Percentiles rank a stretch among this genome's conserved stretches.
phyloP scores from a whole-genome alignment of 2,113 vertebrate species.

The Lepus europaeus region DNA sequence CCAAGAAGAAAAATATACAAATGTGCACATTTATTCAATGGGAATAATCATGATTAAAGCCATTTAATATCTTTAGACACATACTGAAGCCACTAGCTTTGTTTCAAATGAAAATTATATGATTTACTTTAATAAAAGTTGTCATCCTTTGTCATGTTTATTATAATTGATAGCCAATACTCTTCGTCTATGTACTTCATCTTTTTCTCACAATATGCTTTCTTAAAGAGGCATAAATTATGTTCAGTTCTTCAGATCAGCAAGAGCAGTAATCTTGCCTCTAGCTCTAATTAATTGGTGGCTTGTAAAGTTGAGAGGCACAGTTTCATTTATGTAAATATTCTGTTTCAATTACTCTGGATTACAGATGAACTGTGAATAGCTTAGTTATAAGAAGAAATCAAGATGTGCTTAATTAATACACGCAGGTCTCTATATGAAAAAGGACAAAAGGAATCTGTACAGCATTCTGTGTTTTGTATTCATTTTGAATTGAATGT shows the following conservation, averaged over 20 bases:
- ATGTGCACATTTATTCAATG: background rate
- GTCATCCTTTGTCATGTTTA: background rate
- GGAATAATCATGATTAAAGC: background rate
- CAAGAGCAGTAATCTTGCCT: constrained; percentile 72
- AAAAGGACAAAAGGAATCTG: background rate
- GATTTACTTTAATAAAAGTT: constrained; percentile 68
- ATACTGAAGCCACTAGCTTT: constrained; percentile 47
- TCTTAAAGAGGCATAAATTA: constrained; percentile 71
- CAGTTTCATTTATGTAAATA: constrained; percentile 69
- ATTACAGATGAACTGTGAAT: constrained; percentile 60
- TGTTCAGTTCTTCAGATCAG: constrained; percentile 79
- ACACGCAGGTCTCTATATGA: background rate
- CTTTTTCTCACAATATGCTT: constrained; percentile 68
- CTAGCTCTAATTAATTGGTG: constrained; percentile 82
- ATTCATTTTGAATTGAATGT: constrained; percentile 27
- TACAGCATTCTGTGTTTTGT: constrained; percentile 15
- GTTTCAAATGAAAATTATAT: constrained; percentile 61
- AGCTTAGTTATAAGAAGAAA: constrained; percentile 70
- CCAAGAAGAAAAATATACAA: background rate
- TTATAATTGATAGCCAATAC: constrained; percentile 59
- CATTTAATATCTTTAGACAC: background rate
- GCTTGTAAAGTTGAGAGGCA: constrained; percentile 77
- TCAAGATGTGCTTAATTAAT: constrained; percentile 36
- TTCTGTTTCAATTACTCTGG: constrained; percentile 75
- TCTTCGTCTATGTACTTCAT: constrained; percentile 30